Evolutionary conservation across 2,888 invertebrate species (phyloP).

Genomic region (Cenopis cana): DNA sequence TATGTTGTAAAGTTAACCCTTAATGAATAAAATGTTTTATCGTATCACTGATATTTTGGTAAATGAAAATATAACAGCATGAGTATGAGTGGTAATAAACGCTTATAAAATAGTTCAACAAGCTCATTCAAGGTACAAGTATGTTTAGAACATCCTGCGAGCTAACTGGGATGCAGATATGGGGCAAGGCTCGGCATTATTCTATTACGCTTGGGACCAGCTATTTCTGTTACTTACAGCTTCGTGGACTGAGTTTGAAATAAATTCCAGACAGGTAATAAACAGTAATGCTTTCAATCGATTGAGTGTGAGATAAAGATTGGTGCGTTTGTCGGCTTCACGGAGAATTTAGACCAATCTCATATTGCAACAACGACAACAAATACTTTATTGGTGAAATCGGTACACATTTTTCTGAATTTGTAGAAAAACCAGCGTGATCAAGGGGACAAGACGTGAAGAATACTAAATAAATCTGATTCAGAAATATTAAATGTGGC

Average conservation of each 20-base stretch:
- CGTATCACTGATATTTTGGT: not conserved
- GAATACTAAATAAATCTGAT: no score
- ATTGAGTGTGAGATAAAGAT: not conserved
- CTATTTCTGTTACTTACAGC: slow-evolving; percentile 59
- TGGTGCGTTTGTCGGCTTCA: no score
- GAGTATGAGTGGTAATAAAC: not conserved
- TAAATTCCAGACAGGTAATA: slow-evolving; percentile 9
- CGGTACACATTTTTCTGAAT: no score
- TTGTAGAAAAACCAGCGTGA: not conserved
- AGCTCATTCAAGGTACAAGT: slow-evolving; percentile 19
- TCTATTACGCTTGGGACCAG: slow-evolving; percentile 71
- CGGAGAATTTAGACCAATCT: no score
- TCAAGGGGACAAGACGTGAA: no score
- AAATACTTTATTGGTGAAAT: no score
- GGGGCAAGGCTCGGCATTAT: slow-evolving; percentile 81
- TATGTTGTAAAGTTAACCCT: no score
- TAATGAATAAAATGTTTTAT: not conserved
- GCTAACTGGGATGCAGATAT: slow-evolving; percentile 72
- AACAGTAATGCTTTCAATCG: slow-evolving; percentile 6
- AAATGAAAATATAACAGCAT: not conserved
- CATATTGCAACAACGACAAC: no score
- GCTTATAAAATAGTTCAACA: slow-evolving; percentile 19
- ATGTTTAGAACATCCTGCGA: slow-evolving; percentile 76
- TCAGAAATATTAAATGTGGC: no score
- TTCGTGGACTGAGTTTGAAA: slow-evolving; percentile 53